Evolutionary conservation across 2,888 invertebrate genomes (phyloP), one percentile per base, ranked within the genome.

Genomic region (Apotomis turbidana): DNA sequence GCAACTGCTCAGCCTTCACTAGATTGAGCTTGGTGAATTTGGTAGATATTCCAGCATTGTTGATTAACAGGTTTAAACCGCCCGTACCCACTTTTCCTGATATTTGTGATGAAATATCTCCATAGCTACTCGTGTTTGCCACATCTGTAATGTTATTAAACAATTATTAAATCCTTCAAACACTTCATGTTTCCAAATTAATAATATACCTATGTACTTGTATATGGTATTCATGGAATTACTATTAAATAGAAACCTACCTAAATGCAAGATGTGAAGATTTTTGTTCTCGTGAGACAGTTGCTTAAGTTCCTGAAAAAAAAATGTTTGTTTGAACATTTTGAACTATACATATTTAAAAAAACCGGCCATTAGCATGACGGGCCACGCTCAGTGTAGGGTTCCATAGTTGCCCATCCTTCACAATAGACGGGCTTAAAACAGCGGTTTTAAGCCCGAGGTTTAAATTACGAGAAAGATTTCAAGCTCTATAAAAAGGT

Each of bases 31-130:
- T 94, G 1, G 96, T 95, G 74, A 96, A 97, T 87, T 96, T 97
- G 1, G 96, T 95, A 4, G 96, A 91, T 63, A 96, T 89, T 5
- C 97, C 98, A 15, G 98, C 98, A 89, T 98, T 98, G 85, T 98
- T 98, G 76, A 98, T 95, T 0, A 98, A 91, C 46, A 98, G 94
- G 86, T 98, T 98, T 0, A 98, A 91, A 0, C 98, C 98, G 64
- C 94, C 87, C 0, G 94, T 94, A 73, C 95, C 94, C 0, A 97
- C 95, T 46, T 95, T 90, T 54, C 93, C 85, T 3, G 90, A 84
- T 3, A 97, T 95, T 79, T 95, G 85, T 5, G 94, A 85, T 0
- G 95, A 90, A 49, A 97, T 85, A 10, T 93, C 92, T 0, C 92
- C 92, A 79, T 96, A 96, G 27, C 89, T 90, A 4, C 94, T 90